Percentiles rank a stretch among this genome's conserved stretches.
These are phyloP conservation scores for Mobula birostris DNA, from an alignment of 2,113 vertebrate genomes.

Conservation along the genomic window DNA sequence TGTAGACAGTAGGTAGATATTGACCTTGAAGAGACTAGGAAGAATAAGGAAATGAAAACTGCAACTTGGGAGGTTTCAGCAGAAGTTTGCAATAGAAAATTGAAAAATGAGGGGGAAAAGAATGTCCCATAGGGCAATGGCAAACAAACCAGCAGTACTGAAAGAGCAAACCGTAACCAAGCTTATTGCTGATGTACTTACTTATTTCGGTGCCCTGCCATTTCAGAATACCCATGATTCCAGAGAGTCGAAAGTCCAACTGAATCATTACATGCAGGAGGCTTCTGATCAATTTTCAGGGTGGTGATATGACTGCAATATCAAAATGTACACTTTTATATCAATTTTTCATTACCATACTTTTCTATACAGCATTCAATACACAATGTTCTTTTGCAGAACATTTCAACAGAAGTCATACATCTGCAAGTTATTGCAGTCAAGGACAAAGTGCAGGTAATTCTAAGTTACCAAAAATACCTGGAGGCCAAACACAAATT, in stretches of 20 bases:
- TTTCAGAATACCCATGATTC: conserved; percentile 84
- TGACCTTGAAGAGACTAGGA: background rate
- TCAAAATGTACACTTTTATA: background rate
- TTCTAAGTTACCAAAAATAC: too few relatives aligned
- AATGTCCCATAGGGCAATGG: background rate
- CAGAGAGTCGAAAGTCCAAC: conserved; percentile 64
- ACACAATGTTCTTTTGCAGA: background rate
- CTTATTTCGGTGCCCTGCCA: conserved; percentile 94
- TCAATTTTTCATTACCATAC: background rate
- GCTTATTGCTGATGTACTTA: conserved; percentile 56
- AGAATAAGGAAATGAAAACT: background rate
- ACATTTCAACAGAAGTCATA: background rate
- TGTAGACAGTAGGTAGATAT: background rate
- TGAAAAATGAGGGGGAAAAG: background rate
- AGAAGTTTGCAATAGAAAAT: background rate
- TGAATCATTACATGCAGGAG: conserved; percentile 59
- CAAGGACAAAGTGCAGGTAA: too few relatives aligned
- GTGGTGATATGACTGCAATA: conserved; percentile 78
- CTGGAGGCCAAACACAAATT: too few relatives aligned
- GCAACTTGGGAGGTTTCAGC: background rate
- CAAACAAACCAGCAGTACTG: background rate
- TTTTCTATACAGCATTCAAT: background rate
- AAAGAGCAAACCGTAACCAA: background rate
- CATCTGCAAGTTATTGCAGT: background rate
- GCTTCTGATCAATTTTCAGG: conserved; percentile 86